These are phyloP conservation scores for Oreortyx pictus DNA, from an alignment of 2,797 vertebrate genomes.

Conservation along the genomic window DNA sequence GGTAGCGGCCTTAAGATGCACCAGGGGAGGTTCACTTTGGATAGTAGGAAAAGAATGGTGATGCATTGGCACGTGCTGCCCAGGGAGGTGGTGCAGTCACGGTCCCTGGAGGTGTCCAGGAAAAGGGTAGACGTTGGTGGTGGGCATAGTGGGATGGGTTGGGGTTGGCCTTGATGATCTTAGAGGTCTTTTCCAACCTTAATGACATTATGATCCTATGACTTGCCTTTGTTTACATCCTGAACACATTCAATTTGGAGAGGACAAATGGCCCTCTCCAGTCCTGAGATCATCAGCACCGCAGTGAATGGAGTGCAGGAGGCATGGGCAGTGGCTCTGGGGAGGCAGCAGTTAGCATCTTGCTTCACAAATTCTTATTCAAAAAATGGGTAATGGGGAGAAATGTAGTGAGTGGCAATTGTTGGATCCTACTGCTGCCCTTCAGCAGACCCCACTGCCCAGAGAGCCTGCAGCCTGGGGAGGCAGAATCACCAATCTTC, in stretches of 20 bases:
- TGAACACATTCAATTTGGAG: not conserved
- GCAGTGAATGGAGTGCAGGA: not conserved
- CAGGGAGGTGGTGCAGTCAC: no score
- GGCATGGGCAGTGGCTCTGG: rapidly evolving
- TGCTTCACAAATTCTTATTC: not conserved
- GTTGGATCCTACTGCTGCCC: not conserved
- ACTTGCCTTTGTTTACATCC: not conserved
- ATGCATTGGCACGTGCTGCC: no score
- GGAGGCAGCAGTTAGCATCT: rapidly evolving
- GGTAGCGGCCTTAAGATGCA: no score
- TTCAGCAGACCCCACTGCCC: not conserved
- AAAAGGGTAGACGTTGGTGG: no score
- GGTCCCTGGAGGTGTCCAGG: no score
- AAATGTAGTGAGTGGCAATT: not conserved
- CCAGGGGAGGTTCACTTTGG: no score
- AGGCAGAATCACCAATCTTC: not conserved
- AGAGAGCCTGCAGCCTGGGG: rapidly evolving
- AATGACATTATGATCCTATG: no score
- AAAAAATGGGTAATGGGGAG: not conserved
- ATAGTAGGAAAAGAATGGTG: no score
- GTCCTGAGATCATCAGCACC: not conserved
- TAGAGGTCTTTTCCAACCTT: no score
- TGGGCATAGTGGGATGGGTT: no score
- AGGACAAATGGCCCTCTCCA: not conserved
- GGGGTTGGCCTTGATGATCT: no score